Evolutionary conservation across 1,140 invertebrate species (phyloP).

Genomic region (Drosophila nikananu): DNA sequence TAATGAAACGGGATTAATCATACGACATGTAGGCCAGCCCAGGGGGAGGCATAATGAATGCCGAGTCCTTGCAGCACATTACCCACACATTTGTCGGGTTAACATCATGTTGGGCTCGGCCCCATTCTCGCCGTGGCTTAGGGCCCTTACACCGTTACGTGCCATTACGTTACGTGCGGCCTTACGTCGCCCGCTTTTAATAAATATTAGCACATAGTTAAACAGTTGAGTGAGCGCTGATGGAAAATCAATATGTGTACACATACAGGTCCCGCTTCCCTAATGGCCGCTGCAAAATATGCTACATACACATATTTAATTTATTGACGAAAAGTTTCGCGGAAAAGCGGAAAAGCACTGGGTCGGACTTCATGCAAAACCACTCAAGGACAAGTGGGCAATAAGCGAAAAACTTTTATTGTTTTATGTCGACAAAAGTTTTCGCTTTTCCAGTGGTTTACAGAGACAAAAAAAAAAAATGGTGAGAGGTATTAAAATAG

Average conservation of each 20-base stretch:
- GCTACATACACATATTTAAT: conserved; percentile 43
- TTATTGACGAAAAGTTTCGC: conserved; percentile 76
- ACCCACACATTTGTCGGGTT: conserved; percentile 45
- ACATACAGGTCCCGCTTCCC: conserved; percentile 13
- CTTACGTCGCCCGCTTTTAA: conserved; percentile 64
- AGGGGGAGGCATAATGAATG: conserved; percentile 47
- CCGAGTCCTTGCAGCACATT: conserved; percentile 41
- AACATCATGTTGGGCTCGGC: conserved; percentile 45
- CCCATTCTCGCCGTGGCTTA: conserved; percentile 30
- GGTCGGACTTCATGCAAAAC: conserved; percentile 69
- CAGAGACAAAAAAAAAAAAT: conserved; percentile 3
- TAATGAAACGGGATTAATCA: conserved; percentile 82
- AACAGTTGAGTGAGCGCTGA: conserved; percentile 74
- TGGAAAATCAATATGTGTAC: conserved; percentile 74
- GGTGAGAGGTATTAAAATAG: no score
- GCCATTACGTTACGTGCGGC: conserved; percentile 60
- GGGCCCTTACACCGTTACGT: conserved; percentile 45
- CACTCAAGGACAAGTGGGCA: conserved; percentile 82
- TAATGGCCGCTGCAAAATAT: conserved; percentile 30
- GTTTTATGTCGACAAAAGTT: conserved; percentile 74
- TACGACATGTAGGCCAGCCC: conserved; percentile 61
- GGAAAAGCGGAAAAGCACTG: conserved; percentile 20
- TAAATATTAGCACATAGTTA: conserved; percentile 83
- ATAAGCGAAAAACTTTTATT: conserved; percentile 84
- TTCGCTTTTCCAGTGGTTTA: conserved; percentile 10